phyloP scores from a whole-genome alignment of 2,797 vertebrate species.

The Odontamblyopus rebecca region DNA sequence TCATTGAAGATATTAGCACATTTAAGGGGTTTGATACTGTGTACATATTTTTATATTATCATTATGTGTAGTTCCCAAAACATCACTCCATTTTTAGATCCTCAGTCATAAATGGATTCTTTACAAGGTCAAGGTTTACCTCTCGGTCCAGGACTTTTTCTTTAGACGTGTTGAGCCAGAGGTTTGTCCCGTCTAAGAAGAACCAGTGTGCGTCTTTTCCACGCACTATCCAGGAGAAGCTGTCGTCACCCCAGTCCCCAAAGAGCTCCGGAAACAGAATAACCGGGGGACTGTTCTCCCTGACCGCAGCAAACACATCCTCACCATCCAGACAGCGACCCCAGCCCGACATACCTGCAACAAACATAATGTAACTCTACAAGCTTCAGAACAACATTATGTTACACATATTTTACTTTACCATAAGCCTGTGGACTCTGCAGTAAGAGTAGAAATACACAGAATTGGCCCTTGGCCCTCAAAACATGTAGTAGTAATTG shows the following conservation, averaged over 20 bases:
- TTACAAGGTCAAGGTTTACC: conserved; percentile 52
- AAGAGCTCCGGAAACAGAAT: conserved; percentile 76
- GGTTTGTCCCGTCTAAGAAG: conserved; percentile 77
- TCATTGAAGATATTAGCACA: too few relatives aligned
- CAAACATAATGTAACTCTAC: neutral
- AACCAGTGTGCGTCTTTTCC: conserved; percentile 84
- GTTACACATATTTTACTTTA: conserved; percentile 25
- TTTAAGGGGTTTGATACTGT: too few relatives aligned
- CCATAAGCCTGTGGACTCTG: conserved; percentile 53
- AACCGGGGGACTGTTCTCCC: conserved; percentile 83
- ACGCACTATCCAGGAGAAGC: conserved; percentile 72
- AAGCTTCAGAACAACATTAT: neutral
- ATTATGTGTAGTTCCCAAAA: too few relatives aligned
- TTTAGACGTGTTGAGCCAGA: conserved; percentile 77
- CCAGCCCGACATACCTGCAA: conserved; percentile 71
- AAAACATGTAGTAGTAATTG: conserved; percentile 20
- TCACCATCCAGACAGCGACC: conserved; percentile 77
- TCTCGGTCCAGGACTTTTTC: conserved; percentile 79
- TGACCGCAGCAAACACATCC: conserved; percentile 77
- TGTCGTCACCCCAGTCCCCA: conserved; percentile 53
- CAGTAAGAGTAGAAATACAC: conserved; percentile 44
- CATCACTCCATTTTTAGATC: too few relatives aligned
- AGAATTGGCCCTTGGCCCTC: conserved; percentile 32
- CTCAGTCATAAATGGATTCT: neutral
- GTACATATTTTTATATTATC: too few relatives aligned